Evolutionary conservation across 2,888 invertebrate species (phyloP).

Genomic region (Chironomus riparius): DNA sequence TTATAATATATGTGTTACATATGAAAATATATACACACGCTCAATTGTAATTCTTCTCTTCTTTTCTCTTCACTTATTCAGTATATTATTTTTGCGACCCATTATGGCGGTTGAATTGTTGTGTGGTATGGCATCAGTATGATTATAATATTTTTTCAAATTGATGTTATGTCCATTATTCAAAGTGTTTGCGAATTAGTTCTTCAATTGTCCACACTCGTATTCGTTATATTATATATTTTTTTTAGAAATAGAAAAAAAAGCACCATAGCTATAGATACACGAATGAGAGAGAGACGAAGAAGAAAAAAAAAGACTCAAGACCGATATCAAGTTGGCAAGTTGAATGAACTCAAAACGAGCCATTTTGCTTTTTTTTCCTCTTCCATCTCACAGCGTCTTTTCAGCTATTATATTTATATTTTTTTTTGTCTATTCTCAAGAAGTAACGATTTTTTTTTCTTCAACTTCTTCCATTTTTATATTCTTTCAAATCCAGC

Average conservation of each 20-base stretch:
- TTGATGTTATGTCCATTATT: not conserved
- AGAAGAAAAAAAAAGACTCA: not conserved
- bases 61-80: too few species aligned
- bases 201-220: not conserved
- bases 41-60: not conserved
- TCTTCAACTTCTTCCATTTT: not conserved
- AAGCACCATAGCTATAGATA: not conserved
- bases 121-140: not conserved
- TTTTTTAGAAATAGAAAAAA: not conserved
- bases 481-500: too few species aligned
- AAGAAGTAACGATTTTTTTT: not conserved
- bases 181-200: slow-evolving; percentile 5
- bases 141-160: not conserved
- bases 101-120: not conserved
- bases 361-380: slow-evolving; percentile 21
- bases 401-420: not conserved
- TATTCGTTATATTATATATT: not conserved
- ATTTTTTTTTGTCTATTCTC: not conserved
- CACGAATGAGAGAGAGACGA: not conserved
- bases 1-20: not conserved
- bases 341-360: slow-evolving; percentile 25
- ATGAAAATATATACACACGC: not conserved
- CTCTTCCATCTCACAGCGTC: slow-evolving; percentile 5
- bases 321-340: not conserved
- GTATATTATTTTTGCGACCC: too few species aligned